phyloP scores from a whole-genome alignment of 2,113 vertebrate species.

The Phylloscopus whistleri region DNA sequence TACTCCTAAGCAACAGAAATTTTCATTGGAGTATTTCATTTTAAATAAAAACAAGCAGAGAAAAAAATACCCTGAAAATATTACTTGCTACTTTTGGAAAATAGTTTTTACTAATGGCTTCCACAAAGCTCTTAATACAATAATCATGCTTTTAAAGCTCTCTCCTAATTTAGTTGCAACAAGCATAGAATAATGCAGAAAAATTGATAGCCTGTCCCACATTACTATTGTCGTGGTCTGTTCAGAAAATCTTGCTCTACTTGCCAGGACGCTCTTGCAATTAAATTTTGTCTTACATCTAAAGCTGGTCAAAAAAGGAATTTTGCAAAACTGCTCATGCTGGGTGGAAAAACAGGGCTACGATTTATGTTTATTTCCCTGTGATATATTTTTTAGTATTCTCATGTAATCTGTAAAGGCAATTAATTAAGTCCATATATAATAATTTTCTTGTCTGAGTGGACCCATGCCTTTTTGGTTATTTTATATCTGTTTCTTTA shows the following conservation, averaged over 20 bases:
- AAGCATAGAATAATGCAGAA: not conserved
- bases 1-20: conserved; percentile 26
- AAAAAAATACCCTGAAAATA: conserved; percentile 5
- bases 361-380: not conserved
- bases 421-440: not conserved
- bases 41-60: conserved; percentile 38
- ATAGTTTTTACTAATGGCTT: conserved; percentile 43
- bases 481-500: not conserved
- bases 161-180: conserved; percentile 27
- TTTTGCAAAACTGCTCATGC: not conserved
- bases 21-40: not conserved
- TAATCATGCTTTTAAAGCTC: conserved; percentile 42
- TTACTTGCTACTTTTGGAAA: conserved; percentile 29
- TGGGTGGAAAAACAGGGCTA: not conserved
- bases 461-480: not conserved
- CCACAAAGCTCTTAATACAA: conserved; percentile 31
- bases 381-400: not conserved
- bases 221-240: not conserved
- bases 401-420: not conserved
- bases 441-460: not conserved
- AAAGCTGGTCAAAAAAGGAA: not conserved
- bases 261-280: not conserved
- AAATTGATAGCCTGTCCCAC: not conserved
- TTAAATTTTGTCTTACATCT: not conserved
- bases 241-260: not conserved